Base-by-base conservation (phyloP, 2,888 invertebrate species). In the Aromia moschata region DNA sequence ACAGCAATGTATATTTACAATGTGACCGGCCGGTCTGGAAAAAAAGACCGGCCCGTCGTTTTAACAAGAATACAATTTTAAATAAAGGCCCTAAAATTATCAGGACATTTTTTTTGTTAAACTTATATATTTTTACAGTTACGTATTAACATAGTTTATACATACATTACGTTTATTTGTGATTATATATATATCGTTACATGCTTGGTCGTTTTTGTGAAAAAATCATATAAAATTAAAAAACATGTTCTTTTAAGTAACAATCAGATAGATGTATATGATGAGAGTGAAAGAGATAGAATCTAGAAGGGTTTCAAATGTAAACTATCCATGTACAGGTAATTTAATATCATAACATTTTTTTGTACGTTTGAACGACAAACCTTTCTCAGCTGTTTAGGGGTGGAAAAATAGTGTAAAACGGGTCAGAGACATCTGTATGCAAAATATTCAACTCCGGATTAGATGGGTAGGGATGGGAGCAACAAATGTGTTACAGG, bases 1-100 rank as follows among this genome's bases (percentile, higher is more conserved):
- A 59, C 59, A 59, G 59, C 59, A 53, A 57, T 56, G 30, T 60
- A n/a, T n/a, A 60, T 60, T 56, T 59, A 59, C 57, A 60, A 43
- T 54, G 52, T 20, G 15, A 47, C 20, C 44, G 54, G 47, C 41
- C 46, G 38, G 40, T 47, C 43, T 20, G 25, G n/a, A 33, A 58
- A 54, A 58, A 51, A 45, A 44, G 51, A 59, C 20, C 18, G 49
- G n/a, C 16, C 30, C 20, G 43, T 38, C 30, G 20, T 2, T 56
- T 55, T 44, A 49, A 49, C 44, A 55, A 55, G 47, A 53, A 58
- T 53, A 56, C 49, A 62, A 64, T 59, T 65, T 62, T 49, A 38
- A 64, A 64, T 58, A 63, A 60, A 60, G 51, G 59, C 64, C 60
- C 36, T 40, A 56, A 62, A 56, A 58, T 37, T 47, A 55, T 20